These are phyloP conservation scores for Dicyrtomina minuta DNA, from an alignment of 2,888 invertebrate species.

Conservation along the genomic window DNA sequence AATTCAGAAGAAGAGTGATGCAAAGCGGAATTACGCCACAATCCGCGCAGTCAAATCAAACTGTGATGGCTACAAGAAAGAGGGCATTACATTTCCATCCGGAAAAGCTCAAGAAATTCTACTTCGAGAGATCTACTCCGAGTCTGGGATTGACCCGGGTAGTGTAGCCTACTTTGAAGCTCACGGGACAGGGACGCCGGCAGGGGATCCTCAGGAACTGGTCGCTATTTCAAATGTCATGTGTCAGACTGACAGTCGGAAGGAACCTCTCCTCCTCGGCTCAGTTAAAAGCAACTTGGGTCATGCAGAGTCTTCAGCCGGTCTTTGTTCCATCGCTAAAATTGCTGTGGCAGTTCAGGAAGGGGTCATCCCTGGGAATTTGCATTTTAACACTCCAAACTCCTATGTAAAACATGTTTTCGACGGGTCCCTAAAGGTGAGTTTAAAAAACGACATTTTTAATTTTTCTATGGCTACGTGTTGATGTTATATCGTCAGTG, in stretches of 20 bases:
- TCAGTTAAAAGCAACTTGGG: no score
- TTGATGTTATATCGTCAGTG: no score
- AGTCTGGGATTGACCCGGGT: slow-evolving; percentile 69
- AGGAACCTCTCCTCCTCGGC: no score
- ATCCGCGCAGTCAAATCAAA: slow-evolving; percentile 76
- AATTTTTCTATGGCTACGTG: no score
- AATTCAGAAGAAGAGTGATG: slow-evolving; percentile 70
- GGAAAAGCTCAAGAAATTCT: slow-evolving; percentile 48
- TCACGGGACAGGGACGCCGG: no score
- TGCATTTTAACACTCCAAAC: slow-evolving; percentile 85
- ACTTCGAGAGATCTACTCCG: slow-evolving; percentile 62
- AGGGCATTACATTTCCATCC: slow-evolving; percentile 59
- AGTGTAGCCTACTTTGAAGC: slow-evolving; percentile 79
- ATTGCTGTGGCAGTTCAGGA: slow-evolving; percentile 60
- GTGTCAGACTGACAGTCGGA: no score
- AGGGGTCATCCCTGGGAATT: slow-evolving; percentile 79
- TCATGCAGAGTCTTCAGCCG: no score
- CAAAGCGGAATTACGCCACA: slow-evolving; percentile 68
- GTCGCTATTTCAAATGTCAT: no score
- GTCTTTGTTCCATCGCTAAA: slow-evolving; percentile 75
- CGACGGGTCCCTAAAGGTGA: not conserved
- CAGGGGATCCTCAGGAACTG: no score
- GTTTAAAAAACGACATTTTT: no score
- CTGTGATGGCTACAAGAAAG: slow-evolving; percentile 71
- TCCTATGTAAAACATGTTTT: slow-evolving; percentile 60